Percentiles rank a stretch among this genome's conserved stretches.
Evolutionary conservation across 2,888 invertebrate species (phyloP).

Genomic region (Chelonus formosanus): DNA sequence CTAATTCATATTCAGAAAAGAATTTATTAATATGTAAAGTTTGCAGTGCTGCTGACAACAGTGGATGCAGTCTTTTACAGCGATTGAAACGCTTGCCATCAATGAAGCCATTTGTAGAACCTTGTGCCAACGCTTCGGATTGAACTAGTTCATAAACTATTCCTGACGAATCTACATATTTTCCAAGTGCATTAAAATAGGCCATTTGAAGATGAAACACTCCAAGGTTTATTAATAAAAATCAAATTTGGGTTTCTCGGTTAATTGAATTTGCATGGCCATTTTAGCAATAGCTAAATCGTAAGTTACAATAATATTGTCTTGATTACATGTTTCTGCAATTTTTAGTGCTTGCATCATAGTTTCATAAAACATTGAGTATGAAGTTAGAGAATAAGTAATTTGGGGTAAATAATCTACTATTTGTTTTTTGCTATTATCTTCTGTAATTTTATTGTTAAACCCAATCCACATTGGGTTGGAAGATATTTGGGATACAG

Average conservation of each 20-base stretch:
- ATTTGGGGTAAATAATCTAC: constrained; percentile 18
- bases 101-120: constrained; percentile 52
- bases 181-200: constrained; percentile 53
- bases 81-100: constrained; percentile 56
- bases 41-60: constrained; percentile 48
- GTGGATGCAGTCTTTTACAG: constrained; percentile 54
- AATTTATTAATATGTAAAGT: constrained; percentile 51
- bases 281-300: constrained; percentile 18
- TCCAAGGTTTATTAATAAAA: constrained; percentile 57
- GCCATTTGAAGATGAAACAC: constrained; percentile 52
- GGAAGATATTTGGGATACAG: background rate
- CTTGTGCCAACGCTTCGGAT: constrained; percentile 50
- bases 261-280: constrained; percentile 20
- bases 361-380: background rate
- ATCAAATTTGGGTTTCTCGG: constrained; percentile 48
- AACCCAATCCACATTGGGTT: constrained; percentile 1
- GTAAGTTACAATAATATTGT: constrained; percentile 8
- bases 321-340: constrained; percentile 3
- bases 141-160: constrained; percentile 51
- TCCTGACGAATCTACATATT: constrained; percentile 53
- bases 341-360: background rate
- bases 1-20: constrained; percentile 38
- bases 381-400: constrained; percentile 19
- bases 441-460: background rate
- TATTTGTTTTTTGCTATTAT: constrained; percentile 2